These are phyloP conservation scores for Acanthurus lineatus DNA, from an alignment of 2,797 vertebrate species.

Conservation along the genomic window DNA sequence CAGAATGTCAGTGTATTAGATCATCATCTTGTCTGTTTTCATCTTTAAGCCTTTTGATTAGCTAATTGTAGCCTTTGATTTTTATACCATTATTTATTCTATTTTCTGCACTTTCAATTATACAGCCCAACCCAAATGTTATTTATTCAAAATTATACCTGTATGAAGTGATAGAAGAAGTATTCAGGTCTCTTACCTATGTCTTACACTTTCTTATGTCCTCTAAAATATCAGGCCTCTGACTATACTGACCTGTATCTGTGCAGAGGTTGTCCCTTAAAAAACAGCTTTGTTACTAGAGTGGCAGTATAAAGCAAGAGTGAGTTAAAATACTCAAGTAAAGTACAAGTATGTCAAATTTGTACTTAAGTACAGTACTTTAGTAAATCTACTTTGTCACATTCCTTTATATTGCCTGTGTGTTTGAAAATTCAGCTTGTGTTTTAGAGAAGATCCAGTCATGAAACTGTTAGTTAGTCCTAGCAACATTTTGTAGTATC, in stretches of 20 bases:
- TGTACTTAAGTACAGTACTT: neutral
- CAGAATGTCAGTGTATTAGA: neutral
- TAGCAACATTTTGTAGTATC: slow-evolving; percentile 25
- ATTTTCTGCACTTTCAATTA: neutral
- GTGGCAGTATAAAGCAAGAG: neutral
- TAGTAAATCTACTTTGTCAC: neutral
- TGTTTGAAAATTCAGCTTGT: neutral
- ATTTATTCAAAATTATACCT: neutral
- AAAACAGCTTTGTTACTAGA: too few species aligned
- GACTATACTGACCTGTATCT: too few species aligned
- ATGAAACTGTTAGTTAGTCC: neutral
- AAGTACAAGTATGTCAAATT: neutral
- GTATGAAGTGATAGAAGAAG: neutral
- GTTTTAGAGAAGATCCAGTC: neutral
- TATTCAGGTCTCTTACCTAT: too few species aligned
- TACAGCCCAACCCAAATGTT: neutral
- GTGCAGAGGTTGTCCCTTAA: too few species aligned
- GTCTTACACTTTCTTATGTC: too few species aligned
- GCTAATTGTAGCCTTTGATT: slow-evolving; percentile 1
- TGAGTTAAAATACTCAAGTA: neutral
- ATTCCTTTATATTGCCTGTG: neutral
- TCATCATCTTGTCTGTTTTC: neutral
- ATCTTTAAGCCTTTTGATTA: neutral
- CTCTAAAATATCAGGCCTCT: too few species aligned
- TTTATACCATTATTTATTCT: neutral